Percentiles rank a stretch among this genome's conserved stretches.
These are phyloP conservation scores for Ceratosolen solmsi DNA, from an alignment of 1,140 invertebrate genomes.

Conservation along the genomic window DNA sequence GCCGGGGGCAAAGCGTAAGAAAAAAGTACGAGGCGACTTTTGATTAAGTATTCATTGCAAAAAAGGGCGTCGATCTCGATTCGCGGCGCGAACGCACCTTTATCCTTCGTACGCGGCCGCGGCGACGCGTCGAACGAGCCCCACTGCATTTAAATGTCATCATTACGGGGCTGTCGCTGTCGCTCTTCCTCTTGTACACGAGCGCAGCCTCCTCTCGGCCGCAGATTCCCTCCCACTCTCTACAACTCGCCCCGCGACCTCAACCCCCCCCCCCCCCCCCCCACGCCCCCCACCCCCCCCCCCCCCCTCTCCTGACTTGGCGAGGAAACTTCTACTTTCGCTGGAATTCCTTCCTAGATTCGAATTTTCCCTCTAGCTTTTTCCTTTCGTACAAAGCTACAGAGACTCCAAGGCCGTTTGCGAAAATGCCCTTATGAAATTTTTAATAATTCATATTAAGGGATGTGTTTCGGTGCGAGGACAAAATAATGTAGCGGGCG, in stretches of 20 bases:
- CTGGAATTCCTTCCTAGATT: background rate
- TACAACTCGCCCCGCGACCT: background rate
- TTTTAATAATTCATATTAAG: conserved; percentile 16
- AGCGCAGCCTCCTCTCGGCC: conserved; percentile 47
- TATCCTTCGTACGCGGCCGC: conserved; percentile 59
- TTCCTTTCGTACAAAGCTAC: background rate
- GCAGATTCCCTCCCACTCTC: conserved; percentile 23
- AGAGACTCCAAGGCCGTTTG: background rate
- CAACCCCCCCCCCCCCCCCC: background rate
- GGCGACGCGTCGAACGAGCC: conserved; percentile 69
- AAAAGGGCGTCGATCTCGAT: conserved; percentile 50
- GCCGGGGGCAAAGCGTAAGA: background rate
- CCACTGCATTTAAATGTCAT: conserved; percentile 75
- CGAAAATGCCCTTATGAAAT: conserved; percentile 16
- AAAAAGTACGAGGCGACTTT: background rate
- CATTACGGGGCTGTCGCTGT: conserved; percentile 69
- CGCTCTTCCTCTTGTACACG: conserved; percentile 56
- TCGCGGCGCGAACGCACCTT: conserved; percentile 59
- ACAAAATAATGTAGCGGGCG: background rate
- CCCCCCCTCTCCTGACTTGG: background rate
- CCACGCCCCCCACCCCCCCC: too few species aligned
- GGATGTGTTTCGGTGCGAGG: background rate
- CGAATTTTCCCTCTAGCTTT: background rate
- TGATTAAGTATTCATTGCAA: conserved; percentile 45
- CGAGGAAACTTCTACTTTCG: background rate